Evolutionary conservation across 2,888 invertebrate species (phyloP).

Genomic region (Epinotia ramella): DNA sequence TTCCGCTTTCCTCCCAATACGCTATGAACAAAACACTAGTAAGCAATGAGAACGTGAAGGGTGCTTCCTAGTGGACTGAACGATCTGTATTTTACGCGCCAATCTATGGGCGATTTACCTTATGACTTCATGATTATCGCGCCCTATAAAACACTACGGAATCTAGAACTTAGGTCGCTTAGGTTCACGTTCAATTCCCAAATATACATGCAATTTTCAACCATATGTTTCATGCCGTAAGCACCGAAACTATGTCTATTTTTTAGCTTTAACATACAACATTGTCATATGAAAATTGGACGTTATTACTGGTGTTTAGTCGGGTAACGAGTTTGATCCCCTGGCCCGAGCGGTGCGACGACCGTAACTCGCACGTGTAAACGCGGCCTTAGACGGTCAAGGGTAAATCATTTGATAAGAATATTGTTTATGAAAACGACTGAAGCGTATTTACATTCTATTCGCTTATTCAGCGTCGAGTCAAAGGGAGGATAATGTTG

Average conservation of each 20-base stretch:
- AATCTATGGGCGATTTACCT: not conserved
- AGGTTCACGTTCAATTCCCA: not conserved
- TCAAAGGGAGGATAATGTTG: too few species aligned
- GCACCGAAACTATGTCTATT: not conserved
- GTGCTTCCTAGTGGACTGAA: too few species aligned
- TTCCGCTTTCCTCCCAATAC: too few species aligned
- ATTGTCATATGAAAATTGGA: constrained; percentile 42
- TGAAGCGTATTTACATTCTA: not conserved
- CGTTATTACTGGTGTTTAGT: constrained; percentile 15
- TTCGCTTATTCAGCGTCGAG: not conserved
- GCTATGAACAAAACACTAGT: too few species aligned
- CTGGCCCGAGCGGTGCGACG: not conserved
- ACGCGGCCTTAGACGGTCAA: constrained; percentile 5
- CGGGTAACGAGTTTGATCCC: constrained; percentile 19
- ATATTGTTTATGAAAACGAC: constrained; percentile 4
- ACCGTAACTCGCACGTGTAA: constrained; percentile 14
- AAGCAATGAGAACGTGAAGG: too few species aligned
- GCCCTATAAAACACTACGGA: not conserved
- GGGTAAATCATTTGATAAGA: not conserved
- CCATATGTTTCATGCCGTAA: not conserved
- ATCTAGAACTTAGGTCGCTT: not conserved
- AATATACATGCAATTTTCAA: not conserved
- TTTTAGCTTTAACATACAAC: constrained; percentile 2
- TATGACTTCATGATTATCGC: constrained; percentile 1
- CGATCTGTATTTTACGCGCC: too few species aligned